Conservation (phyloP, 2,888 invertebrate genomes). For the Pteria penguin region DNA sequence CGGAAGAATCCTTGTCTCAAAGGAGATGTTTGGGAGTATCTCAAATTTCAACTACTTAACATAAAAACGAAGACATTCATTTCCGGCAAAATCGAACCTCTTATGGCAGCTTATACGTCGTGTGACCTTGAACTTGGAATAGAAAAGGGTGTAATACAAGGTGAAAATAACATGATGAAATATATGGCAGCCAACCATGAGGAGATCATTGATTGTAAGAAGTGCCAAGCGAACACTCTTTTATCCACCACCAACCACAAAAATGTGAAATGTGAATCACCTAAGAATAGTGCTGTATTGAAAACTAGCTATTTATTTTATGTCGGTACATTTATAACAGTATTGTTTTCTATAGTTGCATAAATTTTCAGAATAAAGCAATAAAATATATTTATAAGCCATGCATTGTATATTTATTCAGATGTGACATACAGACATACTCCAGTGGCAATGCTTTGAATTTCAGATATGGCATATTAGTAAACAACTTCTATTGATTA, state of each 20-base stretch:
- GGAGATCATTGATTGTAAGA: background rate
- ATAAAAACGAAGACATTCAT: background rate
- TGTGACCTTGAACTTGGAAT: background rate
- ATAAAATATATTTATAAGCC: too few species aligned
- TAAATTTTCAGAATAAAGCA: too few species aligned
- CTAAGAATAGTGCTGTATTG: too few species aligned
- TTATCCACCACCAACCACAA: background rate
- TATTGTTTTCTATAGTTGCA: too few species aligned
- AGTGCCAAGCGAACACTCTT: background rate
- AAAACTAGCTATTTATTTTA: too few species aligned
- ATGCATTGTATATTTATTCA: too few species aligned
- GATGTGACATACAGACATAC: too few species aligned
- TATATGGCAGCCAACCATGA: background rate
- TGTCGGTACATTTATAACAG: too few species aligned
- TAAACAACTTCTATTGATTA: too few species aligned
- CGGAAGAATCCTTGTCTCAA: background rate
- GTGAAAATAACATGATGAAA: background rate
- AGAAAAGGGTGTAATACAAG: background rate
- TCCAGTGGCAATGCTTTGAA: too few species aligned
- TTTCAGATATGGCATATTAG: too few species aligned
- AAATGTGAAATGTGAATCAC: background rate
- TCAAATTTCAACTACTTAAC: background rate
- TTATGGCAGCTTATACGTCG: slow-evolving; percentile 1
- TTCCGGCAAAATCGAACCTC: background rate
- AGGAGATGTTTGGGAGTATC: slow-evolving; percentile 1